These are phyloP conservation scores for Monodelphis domestica DNA, from an alignment of 2,797 vertebrate genomes.

Conservation along the genomic window DNA sequence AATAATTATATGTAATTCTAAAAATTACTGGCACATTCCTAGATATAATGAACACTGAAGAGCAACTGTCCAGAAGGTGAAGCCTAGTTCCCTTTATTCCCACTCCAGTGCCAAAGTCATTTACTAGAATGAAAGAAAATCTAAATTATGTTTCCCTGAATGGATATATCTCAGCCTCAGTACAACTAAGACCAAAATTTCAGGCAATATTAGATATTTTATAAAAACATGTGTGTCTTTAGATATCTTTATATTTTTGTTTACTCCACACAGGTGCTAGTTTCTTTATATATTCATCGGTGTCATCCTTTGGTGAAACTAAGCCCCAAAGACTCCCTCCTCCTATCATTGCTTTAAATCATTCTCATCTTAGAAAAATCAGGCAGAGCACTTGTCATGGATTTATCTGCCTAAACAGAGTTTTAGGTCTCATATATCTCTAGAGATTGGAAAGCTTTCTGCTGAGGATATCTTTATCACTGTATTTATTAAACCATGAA, in stretches of 20 bases:
- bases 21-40: not conserved
- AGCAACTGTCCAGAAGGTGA: not conserved
- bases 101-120: conserved; percentile 3
- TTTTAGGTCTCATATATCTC: conserved; percentile 48
- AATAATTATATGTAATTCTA: too few species aligned
- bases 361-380: conserved; percentile 50
- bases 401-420: conserved; percentile 11
- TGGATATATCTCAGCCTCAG: not conserved
- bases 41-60: not conserved
- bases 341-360: conserved; percentile 49
- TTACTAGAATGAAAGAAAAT: conserved; percentile 38
- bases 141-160: not conserved
- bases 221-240: conserved; percentile 23
- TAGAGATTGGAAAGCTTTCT: conserved; percentile 59
- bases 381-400: conserved; percentile 8
- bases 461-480: conserved; percentile 41
- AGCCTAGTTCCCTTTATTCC: conserved; percentile 12
- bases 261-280: not conserved
- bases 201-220: conserved; percentile 22
- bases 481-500: conserved; percentile 1
- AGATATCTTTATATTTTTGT: not conserved
- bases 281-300: not conserved
- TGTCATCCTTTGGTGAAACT: not conserved
- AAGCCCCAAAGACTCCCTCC: not conserved
- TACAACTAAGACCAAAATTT: conserved; percentile 10